A percentile compares a stretch with the other conserved stretches of the same genome.
Evolutionary conservation across 2,797 vertebrate species (phyloP).

Genomic region (Smutsia gigantea): DNA sequence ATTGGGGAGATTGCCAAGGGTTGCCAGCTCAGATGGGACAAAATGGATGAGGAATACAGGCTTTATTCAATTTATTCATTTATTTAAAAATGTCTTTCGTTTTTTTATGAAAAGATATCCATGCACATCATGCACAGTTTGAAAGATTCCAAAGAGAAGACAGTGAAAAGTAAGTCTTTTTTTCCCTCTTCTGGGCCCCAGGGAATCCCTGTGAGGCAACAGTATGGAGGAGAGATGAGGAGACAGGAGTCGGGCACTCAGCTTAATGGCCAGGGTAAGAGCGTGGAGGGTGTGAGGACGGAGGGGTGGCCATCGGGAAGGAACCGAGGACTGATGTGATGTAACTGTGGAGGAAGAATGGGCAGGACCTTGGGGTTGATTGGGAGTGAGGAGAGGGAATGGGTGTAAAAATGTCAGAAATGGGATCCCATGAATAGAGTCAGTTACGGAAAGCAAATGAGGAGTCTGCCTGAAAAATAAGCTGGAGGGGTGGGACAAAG

Average conservation of each 20-base stretch:
- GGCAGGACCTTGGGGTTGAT: neutral
- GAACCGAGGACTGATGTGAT: neutral
- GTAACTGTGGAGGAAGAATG: neutral
- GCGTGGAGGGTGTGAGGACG: neutral
- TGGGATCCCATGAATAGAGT: neutral
- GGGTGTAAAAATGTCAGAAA: neutral
- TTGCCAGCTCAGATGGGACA: neutral
- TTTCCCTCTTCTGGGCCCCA: neutral
- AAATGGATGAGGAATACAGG: neutral
- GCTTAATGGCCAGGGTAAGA: neutral
- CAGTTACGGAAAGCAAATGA: neutral
- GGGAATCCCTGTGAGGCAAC: neutral
- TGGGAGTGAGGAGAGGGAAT: neutral
- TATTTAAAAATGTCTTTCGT: neutral
- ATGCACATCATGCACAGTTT: neutral
- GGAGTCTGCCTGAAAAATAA: neutral
- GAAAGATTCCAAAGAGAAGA: neutral
- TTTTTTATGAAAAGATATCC: neutral
- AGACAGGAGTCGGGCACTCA: neutral
- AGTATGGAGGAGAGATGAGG: neutral
- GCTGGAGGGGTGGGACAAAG: fast-evolving
- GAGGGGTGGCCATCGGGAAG: neutral
- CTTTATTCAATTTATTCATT: neutral
- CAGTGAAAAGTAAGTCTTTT: neutral
- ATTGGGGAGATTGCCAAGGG: neutral